A percentile compares a stretch with the other conserved stretches of the same genome.
Conservation (phyloP, 2,113 vertebrate species). For the Lagopus leucura region DNA sequence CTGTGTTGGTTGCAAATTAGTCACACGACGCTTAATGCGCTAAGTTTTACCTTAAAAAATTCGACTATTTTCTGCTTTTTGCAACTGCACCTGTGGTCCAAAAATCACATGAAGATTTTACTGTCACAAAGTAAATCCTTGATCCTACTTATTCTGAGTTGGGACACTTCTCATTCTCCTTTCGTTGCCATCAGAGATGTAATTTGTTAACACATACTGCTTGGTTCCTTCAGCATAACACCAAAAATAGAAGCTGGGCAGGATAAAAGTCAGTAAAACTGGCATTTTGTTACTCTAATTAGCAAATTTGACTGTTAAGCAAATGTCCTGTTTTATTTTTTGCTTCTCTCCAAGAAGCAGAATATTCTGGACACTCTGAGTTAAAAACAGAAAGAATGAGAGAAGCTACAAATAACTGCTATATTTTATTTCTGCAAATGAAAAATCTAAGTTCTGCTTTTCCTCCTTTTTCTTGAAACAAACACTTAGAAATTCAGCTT, state of each 20-base stretch:
- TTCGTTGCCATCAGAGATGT: accelerated
- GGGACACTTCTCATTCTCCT: not conserved
- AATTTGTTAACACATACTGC: not conserved
- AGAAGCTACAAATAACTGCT: not conserved
- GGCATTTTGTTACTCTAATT: not conserved
- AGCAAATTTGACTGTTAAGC: not conserved
- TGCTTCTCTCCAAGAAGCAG: not conserved
- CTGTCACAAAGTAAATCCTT: not conserved
- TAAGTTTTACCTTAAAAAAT: not conserved
- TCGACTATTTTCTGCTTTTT: not conserved
- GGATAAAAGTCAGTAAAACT: not conserved
- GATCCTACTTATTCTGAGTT: not conserved
- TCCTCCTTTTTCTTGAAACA: not conserved
- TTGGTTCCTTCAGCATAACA: not conserved
- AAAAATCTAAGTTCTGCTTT: not conserved
- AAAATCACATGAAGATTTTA: not conserved
- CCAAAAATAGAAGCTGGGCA: accelerated
- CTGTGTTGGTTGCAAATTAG: not conserved
- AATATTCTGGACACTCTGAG: not conserved
- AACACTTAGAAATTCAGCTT: not conserved
- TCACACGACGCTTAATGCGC: not conserved
- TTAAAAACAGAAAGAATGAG: not conserved
- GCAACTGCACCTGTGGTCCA: not conserved
- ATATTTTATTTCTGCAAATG: not conserved
- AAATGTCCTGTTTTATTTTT: not conserved